Base-by-base conservation (phyloP, 2,797 vertebrate species). In the Hemitrygon akajei region DNA sequence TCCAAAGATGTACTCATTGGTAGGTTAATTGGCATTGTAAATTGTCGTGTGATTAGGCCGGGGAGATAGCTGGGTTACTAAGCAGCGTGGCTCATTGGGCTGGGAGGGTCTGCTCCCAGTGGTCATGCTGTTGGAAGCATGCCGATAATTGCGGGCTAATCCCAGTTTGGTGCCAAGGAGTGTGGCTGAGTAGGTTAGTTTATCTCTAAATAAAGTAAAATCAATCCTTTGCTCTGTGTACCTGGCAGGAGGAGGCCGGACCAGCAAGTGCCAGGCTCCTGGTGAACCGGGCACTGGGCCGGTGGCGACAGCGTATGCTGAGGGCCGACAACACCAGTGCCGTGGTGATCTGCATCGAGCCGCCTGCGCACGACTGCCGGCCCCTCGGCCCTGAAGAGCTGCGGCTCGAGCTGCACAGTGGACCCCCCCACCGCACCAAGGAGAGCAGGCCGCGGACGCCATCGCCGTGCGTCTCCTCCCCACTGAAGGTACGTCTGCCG, bases 261-360 rank as follows among this genome's bases (percentile, higher is more conserved):
- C 98, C 98, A 94, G 99, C 98, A 0, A 98, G 97, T 92, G 98
- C 99, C 63, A 97, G 97, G 81, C 97, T 98, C 95, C 96, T 99
- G 94, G 99, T 99, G 94, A 98, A 96, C 95, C 97, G 98, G 7
- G 98, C 99, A 0, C 96, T 99, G 0, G 97, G 98, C 92, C 98
- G 98, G 94, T 99, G 99, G 99, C 96, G 98, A 94, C 98, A 99
- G 47, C 98, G 99, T 47, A 98, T 99, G 98, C 98, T 99, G 73
- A 98, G 99, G 2, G 99, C 99, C 0, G 99, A 99, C 96, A 99
- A 99, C 96, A 99, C 99, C 0, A 99, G 98, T 1, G 98, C 98
- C 94, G 98, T 99, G 2, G 98, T 99, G 6, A 97, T 99, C 96
- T 97, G 98, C 94, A 96, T 99, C 94, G 98, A 98, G 6, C 97